Percentiles rank a stretch among this genome's conserved stretches.
Conservation (phyloP, 2,888 invertebrate species). For the Clunio marinus region DNA sequence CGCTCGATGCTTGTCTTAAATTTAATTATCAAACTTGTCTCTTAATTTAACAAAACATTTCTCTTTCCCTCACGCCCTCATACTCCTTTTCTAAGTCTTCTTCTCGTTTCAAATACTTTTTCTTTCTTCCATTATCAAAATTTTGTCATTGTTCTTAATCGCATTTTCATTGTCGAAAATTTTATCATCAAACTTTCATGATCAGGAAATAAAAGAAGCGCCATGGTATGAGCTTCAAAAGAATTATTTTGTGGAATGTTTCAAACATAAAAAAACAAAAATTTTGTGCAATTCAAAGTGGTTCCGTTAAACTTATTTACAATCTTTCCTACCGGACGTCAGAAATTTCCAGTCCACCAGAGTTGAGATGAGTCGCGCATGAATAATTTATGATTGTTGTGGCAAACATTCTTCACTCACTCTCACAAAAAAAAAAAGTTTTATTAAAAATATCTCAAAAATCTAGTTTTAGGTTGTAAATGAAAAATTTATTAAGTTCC, state of each 20-base stretch:
- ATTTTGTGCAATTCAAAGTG: neutral
- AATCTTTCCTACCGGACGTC: neutral
- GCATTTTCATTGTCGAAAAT: neutral
- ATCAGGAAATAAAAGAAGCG: neutral
- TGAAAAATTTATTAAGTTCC: neutral
- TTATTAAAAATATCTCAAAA: neutral
- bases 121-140: neutral
- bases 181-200: slow-evolving; percentile 3
- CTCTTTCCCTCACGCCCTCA: neutral
- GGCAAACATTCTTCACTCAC: neutral
- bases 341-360: neutral
- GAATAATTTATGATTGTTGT: slow-evolving; percentile 30
- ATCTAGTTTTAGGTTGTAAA: neutral
- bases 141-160: slow-evolving; percentile 1
- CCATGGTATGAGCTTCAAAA: too few species aligned
- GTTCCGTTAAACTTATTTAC: slow-evolving; percentile 3
- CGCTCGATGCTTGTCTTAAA: neutral
- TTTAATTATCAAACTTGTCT: slow-evolving; percentile 6
- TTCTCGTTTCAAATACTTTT: neutral
- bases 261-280: too few species aligned
- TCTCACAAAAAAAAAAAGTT: neutral
- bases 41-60: slow-evolving; percentile 2
- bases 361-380: neutral
- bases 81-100: too few species aligned
- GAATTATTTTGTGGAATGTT: too few species aligned